phyloP scores from a whole-genome alignment of 2,888 invertebrate genomes.

The Cylindroiulus punctatus region DNA sequence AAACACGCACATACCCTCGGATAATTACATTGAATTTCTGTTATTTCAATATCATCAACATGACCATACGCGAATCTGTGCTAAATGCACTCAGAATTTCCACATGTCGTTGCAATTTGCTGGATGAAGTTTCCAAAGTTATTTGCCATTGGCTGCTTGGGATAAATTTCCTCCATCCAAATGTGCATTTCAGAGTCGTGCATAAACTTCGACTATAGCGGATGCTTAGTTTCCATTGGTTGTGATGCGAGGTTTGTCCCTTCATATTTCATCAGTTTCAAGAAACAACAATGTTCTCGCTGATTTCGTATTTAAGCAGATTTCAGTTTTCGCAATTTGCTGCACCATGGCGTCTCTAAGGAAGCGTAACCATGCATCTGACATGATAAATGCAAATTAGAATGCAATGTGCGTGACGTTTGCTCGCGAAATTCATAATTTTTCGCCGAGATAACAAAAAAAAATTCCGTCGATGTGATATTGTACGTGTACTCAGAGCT shows the following conservation, averaged over 20 bases:
- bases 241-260: neutral
- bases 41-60: no score
- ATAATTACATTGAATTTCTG: no score
- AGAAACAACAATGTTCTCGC: neutral
- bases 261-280: neutral
- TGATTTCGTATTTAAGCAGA: neutral
- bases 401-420: constrained; percentile 1
- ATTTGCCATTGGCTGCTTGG: no score
- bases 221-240: neutral
- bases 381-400: constrained; percentile 1
- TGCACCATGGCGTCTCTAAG: constrained; percentile 1
- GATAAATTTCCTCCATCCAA: no score
- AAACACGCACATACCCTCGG: no score
- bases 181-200: no score
- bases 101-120: no score
- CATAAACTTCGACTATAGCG: neutral
- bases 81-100: no score
- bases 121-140: no score
- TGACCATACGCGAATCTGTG: no score
- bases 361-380: constrained; percentile 1
- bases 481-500: neutral
- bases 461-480: neutral
- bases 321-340: neutral
- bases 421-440: neutral
- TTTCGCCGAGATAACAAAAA: neutral